Conservation (phyloP, 2,113 vertebrate species). For the Lota lota region DNA sequence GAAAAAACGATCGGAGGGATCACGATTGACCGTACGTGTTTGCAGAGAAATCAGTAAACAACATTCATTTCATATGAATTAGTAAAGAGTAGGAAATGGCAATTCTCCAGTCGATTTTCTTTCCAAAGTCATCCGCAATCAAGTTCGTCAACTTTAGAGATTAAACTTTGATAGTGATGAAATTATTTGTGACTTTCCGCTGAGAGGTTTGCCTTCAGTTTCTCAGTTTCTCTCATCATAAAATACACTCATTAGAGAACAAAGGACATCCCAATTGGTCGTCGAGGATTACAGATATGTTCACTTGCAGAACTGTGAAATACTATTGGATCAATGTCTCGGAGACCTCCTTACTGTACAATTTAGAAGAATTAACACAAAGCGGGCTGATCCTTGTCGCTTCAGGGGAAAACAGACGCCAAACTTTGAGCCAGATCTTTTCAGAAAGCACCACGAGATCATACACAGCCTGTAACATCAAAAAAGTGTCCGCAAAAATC, state of each 20-base stretch:
- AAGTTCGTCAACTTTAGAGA: slow-evolving; percentile 41
- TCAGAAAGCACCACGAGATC: slow-evolving; percentile 64
- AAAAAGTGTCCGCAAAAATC: slow-evolving; percentile 67
- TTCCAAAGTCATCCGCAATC: slow-evolving; percentile 19
- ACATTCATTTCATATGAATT: slow-evolving; percentile 69
- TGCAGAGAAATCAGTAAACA: slow-evolving; percentile 69
- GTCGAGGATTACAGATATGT: slow-evolving; percentile 16
- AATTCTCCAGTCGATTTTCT: slow-evolving; percentile 46
- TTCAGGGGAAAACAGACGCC: slow-evolving; percentile 63
- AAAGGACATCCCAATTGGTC: too few species aligned
- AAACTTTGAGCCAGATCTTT: slow-evolving; percentile 48
- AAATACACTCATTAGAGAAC: too few species aligned
- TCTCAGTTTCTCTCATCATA: too few species aligned
- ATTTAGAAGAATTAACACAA: slow-evolving; percentile 56
- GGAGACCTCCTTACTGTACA: slow-evolving; percentile 39
- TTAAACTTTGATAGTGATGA: slow-evolving; percentile 39
- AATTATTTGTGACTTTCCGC: slow-evolving; percentile 38
- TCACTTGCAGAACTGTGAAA: slow-evolving; percentile 23
- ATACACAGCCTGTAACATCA: slow-evolving; percentile 69
- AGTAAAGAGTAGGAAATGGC: slow-evolving; percentile 50
- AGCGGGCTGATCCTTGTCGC: slow-evolving; percentile 69
- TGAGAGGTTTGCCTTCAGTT: too few species aligned
- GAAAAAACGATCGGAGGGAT: slow-evolving; percentile 58
- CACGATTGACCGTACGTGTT: slow-evolving; percentile 63
- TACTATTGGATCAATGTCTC: slow-evolving; percentile 18